Base-by-base conservation (phyloP, 2,797 vertebrate species). In the Alauda arvensis region DNA sequence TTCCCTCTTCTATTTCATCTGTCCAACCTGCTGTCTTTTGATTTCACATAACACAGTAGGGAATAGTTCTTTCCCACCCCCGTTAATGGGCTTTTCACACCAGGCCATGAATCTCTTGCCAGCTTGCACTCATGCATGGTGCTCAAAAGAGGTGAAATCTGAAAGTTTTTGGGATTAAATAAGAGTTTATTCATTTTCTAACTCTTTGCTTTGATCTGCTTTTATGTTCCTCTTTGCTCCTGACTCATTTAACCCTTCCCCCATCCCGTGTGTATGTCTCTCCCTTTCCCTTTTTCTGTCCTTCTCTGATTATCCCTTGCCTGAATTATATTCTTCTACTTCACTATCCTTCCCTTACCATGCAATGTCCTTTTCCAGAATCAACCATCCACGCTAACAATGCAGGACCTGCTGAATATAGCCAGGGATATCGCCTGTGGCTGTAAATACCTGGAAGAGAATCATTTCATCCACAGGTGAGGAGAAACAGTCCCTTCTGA, bases 401-500 rank as follows among this genome's bases (percentile, higher is more conserved):
- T 98, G 98, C 95, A 97, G 87, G 98, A 98, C 91, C 97, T 99
- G 94, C 95, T 99, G 76, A 97, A 97, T 63, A 98, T 99, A 97
- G 98, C 98, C 69, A 95, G 97, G 92, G 98, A 99, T 91, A 99
- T 99, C 62, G 99, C 98, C 69, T 98, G 98, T 0, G 98, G 98
- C 91, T 99, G 98, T 92, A 97, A 97, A 89, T 99, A 98, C 77
- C 96, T 99, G 92, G 98, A 99, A 83, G 98, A 99, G 89, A 99
- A 99, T 95, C 98, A 99, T 93, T 99, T 99, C 94, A 98, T 98
- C 82, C 97, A 98, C 94, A 97, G 97, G 97, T 98, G 75, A 79
- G 90, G 60, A 89, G 42, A 63, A 75, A 37, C 14, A 24, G 39
- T 57, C 39, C 31, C 13, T 85, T 84, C 25, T 37, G 23, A 13